Evolutionary conservation across 2,888 invertebrate genomes (phyloP), one percentile per base, ranked within the genome.

Genomic region (Hypomecis punctinalis): DNA sequence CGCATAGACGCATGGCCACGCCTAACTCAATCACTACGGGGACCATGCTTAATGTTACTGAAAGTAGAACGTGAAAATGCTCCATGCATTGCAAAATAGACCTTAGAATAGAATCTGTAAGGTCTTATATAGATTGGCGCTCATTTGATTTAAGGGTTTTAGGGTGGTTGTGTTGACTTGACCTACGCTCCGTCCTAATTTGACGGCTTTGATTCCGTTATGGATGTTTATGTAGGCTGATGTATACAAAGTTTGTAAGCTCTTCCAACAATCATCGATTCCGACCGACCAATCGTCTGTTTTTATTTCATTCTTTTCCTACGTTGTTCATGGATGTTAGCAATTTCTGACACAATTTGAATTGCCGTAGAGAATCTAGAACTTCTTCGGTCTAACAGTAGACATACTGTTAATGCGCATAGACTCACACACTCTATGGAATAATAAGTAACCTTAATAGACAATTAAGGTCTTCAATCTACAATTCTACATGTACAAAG

Each of bases 11-110:
- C 79, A 76, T 79, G 78, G 86, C 88, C 90, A 80, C 91, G 81
- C 90, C 90, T 86, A 80, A 81, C 84, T 83, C 85, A 88, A 88
- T 90, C 90, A 87, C 86, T 82, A 78, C 78, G 76, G 76, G 73
- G 78, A 77, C 79, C 76, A 81, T 82, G 82, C 85, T 83, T 89
- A 89, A 87, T 87, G 85, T 82, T 79, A 74, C 83, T 83, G 80
- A 85, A 91, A 90, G 84, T 89, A 78, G 90, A 84, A 82, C 89
- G 78, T 82, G 78, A 81, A 81, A 83, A 79, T 74, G 76, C 77
- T 70, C 54, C 63, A 66, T 61, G 72, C 73, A 76, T 74, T 76
- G 67, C 65, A 83, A 83, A 82, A 69, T 77, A 74, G 73, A 77
- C 76, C 78, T 77, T 78, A 72, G 61, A 61, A 56, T 70, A 71